phyloP scores from a whole-genome alignment of 2,113 vertebrate species.

The Clarias macrocephalus region DNA sequence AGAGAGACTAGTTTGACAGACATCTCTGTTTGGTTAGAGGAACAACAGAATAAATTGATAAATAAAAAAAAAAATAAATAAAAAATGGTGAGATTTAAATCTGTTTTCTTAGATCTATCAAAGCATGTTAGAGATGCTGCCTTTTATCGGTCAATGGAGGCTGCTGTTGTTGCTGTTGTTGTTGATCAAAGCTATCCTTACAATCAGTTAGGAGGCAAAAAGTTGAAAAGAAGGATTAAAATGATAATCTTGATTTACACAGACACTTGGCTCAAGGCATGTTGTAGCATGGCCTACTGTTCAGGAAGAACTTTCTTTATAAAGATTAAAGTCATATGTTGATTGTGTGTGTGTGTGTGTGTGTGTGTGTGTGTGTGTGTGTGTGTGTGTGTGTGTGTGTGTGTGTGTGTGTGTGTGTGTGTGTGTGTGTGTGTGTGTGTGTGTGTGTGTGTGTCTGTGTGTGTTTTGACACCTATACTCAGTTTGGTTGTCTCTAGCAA shows the following conservation, averaged over 20 bases:
- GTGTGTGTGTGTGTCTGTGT: background rate
- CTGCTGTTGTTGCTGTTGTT: conserved; percentile 55
- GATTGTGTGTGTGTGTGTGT: background rate
- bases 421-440: no score
- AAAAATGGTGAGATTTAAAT: conserved; percentile 57
- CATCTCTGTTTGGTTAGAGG: conserved; percentile 5
- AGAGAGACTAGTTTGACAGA: background rate
- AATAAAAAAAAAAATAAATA: no score
- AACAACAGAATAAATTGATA: conserved; percentile 52
- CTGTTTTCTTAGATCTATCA: conserved; percentile 33
- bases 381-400: background rate
- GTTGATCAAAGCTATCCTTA: conserved; percentile 57
- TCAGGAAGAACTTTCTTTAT: conserved; percentile 2
- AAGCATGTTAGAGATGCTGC: conserved; percentile 42
- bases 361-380: background rate
- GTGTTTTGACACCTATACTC: background rate
- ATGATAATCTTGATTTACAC: conserved; percentile 47
- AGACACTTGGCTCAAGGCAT: conserved; percentile 36
- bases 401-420: background rate
- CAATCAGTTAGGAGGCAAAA: conserved; percentile 46
- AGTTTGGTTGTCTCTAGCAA: background rate
- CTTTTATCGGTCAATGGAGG: conserved; percentile 60
- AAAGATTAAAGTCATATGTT: background rate
- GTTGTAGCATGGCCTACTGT: background rate
- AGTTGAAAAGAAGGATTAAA: conserved; percentile 30